Evolutionary conservation across 2,888 invertebrate species (phyloP).

Genomic region (Scaeva pyrastri): DNA sequence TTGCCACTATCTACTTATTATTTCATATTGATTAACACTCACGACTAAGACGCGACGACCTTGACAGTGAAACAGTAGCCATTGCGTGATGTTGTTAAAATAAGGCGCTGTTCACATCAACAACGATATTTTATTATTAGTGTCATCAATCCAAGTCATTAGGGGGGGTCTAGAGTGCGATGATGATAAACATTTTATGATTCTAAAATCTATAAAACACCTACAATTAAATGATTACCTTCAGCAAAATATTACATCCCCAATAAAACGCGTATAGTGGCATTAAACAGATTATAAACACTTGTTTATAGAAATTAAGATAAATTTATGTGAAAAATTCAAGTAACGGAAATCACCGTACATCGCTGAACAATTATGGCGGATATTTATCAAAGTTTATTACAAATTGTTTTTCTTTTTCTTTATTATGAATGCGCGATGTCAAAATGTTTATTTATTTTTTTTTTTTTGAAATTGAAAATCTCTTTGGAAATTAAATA

Average conservation of each 20-base stretch:
- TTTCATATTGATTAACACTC: background rate
- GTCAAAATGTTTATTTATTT: constrained; percentile 50
- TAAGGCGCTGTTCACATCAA: background rate
- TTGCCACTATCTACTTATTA: too few species aligned
- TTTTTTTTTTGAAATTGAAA: constrained; percentile 32
- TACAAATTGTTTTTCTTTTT: constrained; percentile 9
- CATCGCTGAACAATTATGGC: background rate
- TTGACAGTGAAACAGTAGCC: constrained; percentile 26
- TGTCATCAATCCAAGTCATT: too few species aligned
- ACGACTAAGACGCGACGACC: too few species aligned
- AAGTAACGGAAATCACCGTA: background rate
- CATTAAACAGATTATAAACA: constrained; percentile 4
- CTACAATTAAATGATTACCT: background rate
- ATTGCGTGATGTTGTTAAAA: background rate
- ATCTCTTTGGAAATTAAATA: background rate
- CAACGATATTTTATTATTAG: background rate
- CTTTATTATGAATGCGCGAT: background rate
- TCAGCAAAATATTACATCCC: background rate
- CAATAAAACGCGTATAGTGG: background rate
- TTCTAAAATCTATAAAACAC: background rate
- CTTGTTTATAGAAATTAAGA: background rate
- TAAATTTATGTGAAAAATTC: too few species aligned
- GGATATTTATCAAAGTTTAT: constrained; percentile 35
- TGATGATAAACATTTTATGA: background rate
- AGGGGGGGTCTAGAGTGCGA: too few species aligned